A percentile compares a stretch with the other conserved stretches of the same genome.
Conservation (phyloP, 2,113 vertebrate species). For the Halcyon malimbica region DNA sequence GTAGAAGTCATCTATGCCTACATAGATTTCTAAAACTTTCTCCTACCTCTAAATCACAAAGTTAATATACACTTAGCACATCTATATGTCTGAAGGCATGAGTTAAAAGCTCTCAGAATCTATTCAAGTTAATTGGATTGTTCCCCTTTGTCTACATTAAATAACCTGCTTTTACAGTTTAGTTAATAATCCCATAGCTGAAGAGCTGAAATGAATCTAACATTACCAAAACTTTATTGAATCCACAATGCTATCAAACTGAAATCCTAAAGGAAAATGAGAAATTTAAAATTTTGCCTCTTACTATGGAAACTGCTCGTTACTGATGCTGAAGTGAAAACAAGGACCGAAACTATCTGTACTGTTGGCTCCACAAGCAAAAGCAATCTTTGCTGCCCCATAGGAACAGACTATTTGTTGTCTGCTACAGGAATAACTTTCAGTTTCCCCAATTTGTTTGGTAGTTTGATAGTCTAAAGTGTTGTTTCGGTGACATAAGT, state of each 20-base stretch:
- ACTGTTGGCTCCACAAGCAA: not conserved
- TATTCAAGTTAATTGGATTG: constrained; percentile 14
- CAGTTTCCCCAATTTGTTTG: not conserved
- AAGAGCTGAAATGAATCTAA: not conserved
- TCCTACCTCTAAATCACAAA: not conserved
- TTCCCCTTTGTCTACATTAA: constrained; percentile 1
- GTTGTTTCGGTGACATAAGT: not conserved
- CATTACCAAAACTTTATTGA: not conserved
- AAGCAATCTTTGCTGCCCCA: not conserved
- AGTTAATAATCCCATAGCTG: not conserved
- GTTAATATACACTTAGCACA: not conserved
- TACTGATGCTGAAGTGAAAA: not conserved
- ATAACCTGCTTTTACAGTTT: not conserved
- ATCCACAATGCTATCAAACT: not conserved
- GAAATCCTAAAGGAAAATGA: not conserved
- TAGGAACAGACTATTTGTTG: not conserved
- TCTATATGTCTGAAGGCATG: not conserved
- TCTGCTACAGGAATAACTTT: not conserved
- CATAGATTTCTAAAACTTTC: not conserved
- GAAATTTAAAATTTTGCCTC: not conserved
- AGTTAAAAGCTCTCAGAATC: constrained; percentile 20
- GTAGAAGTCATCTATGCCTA: not conserved
- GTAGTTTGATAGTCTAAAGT: not conserved
- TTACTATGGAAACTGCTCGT: not conserved
- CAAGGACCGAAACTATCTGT: not conserved